A percentile compares a stretch with the other conserved stretches of the same genome.
Evolutionary conservation across 2,888 invertebrate genomes (phyloP).

Genomic region (Pollenia amentaria): DNA sequence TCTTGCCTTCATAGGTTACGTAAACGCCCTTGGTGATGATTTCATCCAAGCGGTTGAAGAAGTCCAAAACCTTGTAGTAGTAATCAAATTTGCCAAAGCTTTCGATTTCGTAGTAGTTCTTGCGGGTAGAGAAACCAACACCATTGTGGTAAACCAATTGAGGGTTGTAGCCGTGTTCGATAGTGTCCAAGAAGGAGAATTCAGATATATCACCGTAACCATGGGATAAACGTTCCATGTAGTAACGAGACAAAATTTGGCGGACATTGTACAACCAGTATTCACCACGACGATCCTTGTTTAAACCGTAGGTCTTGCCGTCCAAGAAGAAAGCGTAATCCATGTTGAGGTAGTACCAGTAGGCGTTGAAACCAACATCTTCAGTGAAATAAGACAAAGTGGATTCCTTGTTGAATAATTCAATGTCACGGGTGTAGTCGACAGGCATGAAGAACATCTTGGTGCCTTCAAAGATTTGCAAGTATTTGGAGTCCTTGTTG

Average conservation of each 20-base stretch:
- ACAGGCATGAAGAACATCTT: slow-evolving; percentile 83
- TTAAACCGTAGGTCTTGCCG: slow-evolving; percentile 85
- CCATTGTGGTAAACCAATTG: slow-evolving; percentile 88
- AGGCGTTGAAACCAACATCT: slow-evolving; percentile 88
- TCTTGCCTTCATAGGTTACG: slow-evolving; percentile 75
- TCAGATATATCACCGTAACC: slow-evolving; percentile 88
- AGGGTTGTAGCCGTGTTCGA: slow-evolving; percentile 88
- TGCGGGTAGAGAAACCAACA: slow-evolving; percentile 87
- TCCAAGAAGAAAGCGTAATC: slow-evolving; percentile 88
- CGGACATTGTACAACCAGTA: slow-evolving; percentile 88
- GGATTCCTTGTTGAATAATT: slow-evolving; percentile 86
- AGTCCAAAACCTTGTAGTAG: slow-evolving; percentile 62
- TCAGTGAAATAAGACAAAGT: slow-evolving; percentile 90
- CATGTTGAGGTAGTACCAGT: slow-evolving; percentile 87
- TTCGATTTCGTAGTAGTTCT: slow-evolving; percentile 86
- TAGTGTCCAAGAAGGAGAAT: slow-evolving; percentile 85
- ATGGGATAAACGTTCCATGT: slow-evolving; percentile 90
- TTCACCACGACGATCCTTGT: slow-evolving; percentile 88
- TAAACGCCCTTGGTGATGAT: slow-evolving; percentile 85
- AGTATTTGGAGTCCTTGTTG: slow-evolving; percentile 77
- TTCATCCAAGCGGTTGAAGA: slow-evolving; percentile 84
- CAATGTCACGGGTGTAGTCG: slow-evolving; percentile 86
- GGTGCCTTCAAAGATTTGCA: slow-evolving; percentile 76
- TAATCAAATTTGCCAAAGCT: slow-evolving; percentile 81
- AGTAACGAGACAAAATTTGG: slow-evolving; percentile 89